Conservation (phyloP, 2,888 invertebrate species). For the Ormyrus pomaceus region DNA sequence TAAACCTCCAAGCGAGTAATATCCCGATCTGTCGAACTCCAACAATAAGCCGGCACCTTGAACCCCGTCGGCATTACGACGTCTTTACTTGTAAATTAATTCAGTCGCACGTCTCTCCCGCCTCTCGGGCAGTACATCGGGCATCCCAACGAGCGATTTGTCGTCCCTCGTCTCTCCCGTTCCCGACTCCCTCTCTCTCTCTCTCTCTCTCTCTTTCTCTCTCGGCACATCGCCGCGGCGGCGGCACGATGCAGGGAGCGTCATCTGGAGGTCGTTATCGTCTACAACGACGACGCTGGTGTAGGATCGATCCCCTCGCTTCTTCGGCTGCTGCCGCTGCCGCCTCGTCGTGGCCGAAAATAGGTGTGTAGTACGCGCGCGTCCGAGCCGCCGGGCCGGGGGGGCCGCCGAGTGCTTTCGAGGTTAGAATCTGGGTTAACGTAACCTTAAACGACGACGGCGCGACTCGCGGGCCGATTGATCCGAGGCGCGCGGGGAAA, state of each 20-base stretch:
- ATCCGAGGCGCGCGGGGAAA: constrained; percentile 14
- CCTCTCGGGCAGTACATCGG: too few relatives aligned
- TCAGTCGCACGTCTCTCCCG: too few relatives aligned
- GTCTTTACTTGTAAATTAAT: too few relatives aligned
- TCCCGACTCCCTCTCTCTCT: too few relatives aligned
- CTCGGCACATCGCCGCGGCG: too few relatives aligned
- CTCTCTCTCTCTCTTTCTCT: too few relatives aligned
- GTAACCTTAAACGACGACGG: constrained; percentile 50
- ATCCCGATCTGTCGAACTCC: too few relatives aligned
- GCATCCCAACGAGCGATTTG: too few relatives aligned
- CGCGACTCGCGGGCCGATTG: background rate
- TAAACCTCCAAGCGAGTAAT: too few relatives aligned
- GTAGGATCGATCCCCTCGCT: constrained; percentile 45
- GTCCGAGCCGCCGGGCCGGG: background rate
- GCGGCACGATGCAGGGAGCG: constrained; percentile 29
- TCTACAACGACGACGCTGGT: constrained; percentile 15
- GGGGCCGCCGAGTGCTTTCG: constrained; percentile 34
- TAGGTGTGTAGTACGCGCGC: constrained; percentile 49
- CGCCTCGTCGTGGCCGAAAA: constrained; percentile 58
- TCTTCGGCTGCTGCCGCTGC: constrained; percentile 14
- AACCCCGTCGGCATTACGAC: too few relatives aligned
- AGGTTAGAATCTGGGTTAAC: constrained; percentile 53
- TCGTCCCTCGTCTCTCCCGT: too few relatives aligned
- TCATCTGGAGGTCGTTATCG: constrained; percentile 46
- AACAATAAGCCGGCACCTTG: too few relatives aligned